Evolutionary conservation across 2,888 invertebrate species (phyloP).

Genomic region (Lordiphosa andalusiaca): DNA sequence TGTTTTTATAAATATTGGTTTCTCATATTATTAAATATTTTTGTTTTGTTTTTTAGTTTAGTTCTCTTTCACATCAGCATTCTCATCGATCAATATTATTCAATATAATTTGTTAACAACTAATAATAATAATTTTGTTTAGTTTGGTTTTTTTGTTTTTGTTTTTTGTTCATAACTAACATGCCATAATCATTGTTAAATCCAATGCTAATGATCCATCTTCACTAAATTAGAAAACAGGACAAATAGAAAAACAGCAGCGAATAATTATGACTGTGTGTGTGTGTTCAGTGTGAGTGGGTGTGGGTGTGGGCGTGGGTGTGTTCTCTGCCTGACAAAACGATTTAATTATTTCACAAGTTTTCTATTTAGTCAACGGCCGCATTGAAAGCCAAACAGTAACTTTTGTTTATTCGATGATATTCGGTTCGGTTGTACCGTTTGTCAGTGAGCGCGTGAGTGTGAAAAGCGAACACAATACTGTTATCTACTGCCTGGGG

Average conservation of each 20-base stretch:
- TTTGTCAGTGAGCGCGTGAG: conserved; percentile 17
- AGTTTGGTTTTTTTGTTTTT: conserved; percentile 38
- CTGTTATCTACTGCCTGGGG: conserved; percentile 64
- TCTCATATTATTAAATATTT: conserved; percentile 54
- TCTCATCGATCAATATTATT: conserved; percentile 59
- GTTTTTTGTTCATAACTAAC: conserved; percentile 74
- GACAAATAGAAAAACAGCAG: conserved; percentile 64
- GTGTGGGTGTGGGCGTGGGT: conserved; percentile 15
- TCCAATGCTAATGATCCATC: conserved; percentile 65
- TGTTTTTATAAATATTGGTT: conserved; percentile 62
- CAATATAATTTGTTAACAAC: conserved; percentile 74
- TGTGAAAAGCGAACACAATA: conserved; percentile 63
- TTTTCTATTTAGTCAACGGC: conserved; percentile 14
- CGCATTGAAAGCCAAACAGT: background rate
- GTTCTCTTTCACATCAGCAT: conserved; percentile 57
- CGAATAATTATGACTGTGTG: conserved; percentile 38
- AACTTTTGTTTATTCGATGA: conserved; percentile 17
- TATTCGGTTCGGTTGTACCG: conserved; percentile 10
- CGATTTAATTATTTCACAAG: conserved; percentile 2
- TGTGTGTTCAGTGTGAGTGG: conserved; percentile 21
- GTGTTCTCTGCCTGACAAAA: conserved; percentile 4
- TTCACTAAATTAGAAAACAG: conserved; percentile 51
- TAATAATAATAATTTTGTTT: conserved; percentile 61
- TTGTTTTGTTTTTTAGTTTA: conserved; percentile 38
- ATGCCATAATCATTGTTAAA: conserved; percentile 73